phyloP scores from a whole-genome alignment of 92 coral and sea anemone genomes.

The Hydrozoanthus gracilis region DNA sequence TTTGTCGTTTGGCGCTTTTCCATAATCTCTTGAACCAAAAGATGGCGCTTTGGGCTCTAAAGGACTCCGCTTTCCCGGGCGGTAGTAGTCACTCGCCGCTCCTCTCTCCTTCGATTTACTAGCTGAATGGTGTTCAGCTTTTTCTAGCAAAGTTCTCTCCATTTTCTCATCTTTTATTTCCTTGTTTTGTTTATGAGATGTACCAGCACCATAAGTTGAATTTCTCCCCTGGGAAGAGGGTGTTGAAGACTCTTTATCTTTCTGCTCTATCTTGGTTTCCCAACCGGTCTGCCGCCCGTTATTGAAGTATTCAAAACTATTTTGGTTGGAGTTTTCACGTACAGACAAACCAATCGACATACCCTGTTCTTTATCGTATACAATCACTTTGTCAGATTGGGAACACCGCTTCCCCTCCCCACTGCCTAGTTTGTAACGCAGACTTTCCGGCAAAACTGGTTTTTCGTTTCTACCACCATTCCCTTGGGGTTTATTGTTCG shows the following conservation, averaged over 20 bases:
- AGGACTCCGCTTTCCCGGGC: conserved; percentile 31
- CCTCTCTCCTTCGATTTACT: conserved; percentile 11
- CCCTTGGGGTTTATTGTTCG: conserved; percentile 21
- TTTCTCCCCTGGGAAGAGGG: conserved; percentile 24
- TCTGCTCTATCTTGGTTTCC: conserved; percentile 43
- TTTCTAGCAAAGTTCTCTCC: conserved; percentile 15
- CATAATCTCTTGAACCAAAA: conserved; percentile 7
- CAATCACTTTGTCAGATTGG: conserved; percentile 63
- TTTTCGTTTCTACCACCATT: conserved; percentile 65
- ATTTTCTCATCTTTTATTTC: conserved; percentile 29
- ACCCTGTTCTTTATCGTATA: conserved; percentile 63
- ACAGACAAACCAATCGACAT: conserved; percentile 67
- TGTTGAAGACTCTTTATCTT: conserved; percentile 10
- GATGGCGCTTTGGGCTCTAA: conserved; percentile 22
- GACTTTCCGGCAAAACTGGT: conserved; percentile 80
- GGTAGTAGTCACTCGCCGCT: not conserved
- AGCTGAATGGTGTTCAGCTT: conserved; percentile 11
- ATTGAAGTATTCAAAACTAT: conserved; percentile 54
- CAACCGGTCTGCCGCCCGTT: conserved; percentile 50
- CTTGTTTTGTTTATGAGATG: not conserved
- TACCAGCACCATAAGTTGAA: not conserved
- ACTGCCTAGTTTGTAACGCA: conserved; percentile 54
- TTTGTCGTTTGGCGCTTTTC: conserved; percentile 14
- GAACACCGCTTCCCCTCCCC: conserved; percentile 63
- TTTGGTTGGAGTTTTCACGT: conserved; percentile 62